These are phyloP conservation scores for Carassius gibelio DNA, from an alignment of 2,113 vertebrate genomes.

Conservation along the genomic window DNA sequence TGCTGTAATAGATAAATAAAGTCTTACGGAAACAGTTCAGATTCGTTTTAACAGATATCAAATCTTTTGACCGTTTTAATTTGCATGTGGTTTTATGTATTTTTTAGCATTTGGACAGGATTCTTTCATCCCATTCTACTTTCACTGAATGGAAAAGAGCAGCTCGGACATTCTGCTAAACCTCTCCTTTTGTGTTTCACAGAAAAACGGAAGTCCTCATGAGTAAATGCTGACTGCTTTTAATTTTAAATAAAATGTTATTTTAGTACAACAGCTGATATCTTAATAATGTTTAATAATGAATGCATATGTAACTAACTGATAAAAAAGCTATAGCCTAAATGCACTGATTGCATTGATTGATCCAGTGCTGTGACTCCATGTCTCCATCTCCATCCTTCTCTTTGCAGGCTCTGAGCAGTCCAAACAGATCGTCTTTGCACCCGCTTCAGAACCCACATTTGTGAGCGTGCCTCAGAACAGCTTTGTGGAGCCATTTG, in stretches of 20 bases:
- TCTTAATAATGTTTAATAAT: background rate
- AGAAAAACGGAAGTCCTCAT: background rate
- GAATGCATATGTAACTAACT: background rate
- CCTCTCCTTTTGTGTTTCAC: background rate
- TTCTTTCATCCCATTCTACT: no score
- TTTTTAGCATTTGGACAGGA: no score
- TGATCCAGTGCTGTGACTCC: background rate
- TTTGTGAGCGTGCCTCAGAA: slow-evolving; percentile 92
- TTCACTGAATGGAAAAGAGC: background rate
- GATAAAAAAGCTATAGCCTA: no score
- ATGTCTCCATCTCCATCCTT: background rate
- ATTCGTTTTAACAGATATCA: no score
- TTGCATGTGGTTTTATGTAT: no score
- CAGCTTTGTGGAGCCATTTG: slow-evolving; percentile 93
- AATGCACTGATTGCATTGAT: background rate
- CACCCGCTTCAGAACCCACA: slow-evolving; percentile 83
- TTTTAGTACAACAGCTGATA: background rate
- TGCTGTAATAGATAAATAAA: no score
- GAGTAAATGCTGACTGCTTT: background rate
- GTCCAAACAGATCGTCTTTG: slow-evolving; percentile 89
- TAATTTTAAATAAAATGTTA: background rate
- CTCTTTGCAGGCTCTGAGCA: slow-evolving; percentile 85
- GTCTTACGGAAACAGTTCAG: no score
- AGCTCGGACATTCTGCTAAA: background rate
- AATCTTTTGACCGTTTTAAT: no score